Evolutionary conservation across 2,888 invertebrate species (phyloP), one percentile per base, ranked within the genome.

Genomic region (Macrosiphum euphorbiae): DNA sequence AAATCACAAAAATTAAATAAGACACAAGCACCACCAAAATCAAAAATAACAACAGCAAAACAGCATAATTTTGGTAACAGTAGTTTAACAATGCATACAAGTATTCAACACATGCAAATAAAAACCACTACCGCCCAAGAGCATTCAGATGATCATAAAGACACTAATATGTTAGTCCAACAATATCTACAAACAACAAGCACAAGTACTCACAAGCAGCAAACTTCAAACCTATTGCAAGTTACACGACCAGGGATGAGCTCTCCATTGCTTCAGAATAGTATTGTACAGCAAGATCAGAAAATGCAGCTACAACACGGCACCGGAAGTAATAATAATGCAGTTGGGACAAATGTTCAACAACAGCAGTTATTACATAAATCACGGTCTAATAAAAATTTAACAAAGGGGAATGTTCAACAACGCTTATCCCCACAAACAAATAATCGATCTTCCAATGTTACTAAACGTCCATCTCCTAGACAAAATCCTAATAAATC

Each of bases 71-170:
- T 78, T 78, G 78, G 78, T 78, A 78, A 78, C 8, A 78, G 78
- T 78, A 78, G 20, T 20, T 41, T 78, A 78, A 78, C 35, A 78
- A 78, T 78, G 78, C 35, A 78, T 78, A 20, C 78, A 78, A 78
- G 78, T 78, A 78, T 78, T 78, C 78, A 78, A 78, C 78, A 78
- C 35, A 78, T 78, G 35, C 78, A 78, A 78, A 78, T 78, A 35
- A 78, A 78, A 78, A 78, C 78, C 7, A 35, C 78, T 78, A 35
- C 20, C 20, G 5, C 8, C 35, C 35, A 78, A 78, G 78, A 78
- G 20, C 35, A 78, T 78, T 35, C 35, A 41, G 35, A 78, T 78
- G 78, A 78, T 78, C 78, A 41, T 2, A 35, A 8, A 35, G 78
- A 78, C 20, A 35, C 78, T 35, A 35, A 78, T 78, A 78, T 20